These are phyloP conservation scores for Melanaphis sacchari DNA, from an alignment of 1,140 invertebrate genomes.

Conservation along the genomic window DNA sequence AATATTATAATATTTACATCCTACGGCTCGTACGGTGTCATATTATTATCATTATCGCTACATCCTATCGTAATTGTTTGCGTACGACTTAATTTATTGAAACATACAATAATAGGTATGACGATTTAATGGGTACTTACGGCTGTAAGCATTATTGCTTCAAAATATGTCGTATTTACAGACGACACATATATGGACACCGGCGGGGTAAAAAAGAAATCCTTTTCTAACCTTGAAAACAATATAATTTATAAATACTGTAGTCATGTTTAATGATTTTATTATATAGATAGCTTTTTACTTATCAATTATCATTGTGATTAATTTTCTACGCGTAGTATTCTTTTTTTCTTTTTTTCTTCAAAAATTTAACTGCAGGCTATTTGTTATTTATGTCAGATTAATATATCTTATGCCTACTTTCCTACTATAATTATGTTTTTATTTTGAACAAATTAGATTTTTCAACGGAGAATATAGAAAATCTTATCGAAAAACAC, in stretches of 20 bases:
- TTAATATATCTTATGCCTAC: background rate
- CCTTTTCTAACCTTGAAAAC: background rate
- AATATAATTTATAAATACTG: background rate
- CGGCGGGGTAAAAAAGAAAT: background rate
- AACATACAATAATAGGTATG: background rate
- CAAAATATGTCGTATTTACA: constrained; percentile 21
- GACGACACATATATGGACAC: constrained; percentile 33
- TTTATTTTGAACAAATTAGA: background rate
- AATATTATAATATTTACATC: background rate
- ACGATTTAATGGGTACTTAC: background rate
- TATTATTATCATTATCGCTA: background rate
- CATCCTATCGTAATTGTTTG: background rate
- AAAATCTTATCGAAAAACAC: background rate
- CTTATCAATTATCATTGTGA: background rate
- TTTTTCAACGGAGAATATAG: background rate
- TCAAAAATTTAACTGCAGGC: background rate
- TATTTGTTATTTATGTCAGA: background rate
- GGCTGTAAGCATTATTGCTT: background rate
- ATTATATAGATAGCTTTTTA: constrained; percentile 13
- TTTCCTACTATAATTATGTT: background rate
- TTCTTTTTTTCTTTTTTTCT: background rate
- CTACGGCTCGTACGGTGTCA: background rate
- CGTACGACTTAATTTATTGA: constrained; percentile 14
- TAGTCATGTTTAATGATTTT: constrained; percentile 4
- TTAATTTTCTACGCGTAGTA: background rate